Evolutionary conservation across 2,113 vertebrate species (phyloP).

Genomic region (Oreochromis aureus): DNA sequence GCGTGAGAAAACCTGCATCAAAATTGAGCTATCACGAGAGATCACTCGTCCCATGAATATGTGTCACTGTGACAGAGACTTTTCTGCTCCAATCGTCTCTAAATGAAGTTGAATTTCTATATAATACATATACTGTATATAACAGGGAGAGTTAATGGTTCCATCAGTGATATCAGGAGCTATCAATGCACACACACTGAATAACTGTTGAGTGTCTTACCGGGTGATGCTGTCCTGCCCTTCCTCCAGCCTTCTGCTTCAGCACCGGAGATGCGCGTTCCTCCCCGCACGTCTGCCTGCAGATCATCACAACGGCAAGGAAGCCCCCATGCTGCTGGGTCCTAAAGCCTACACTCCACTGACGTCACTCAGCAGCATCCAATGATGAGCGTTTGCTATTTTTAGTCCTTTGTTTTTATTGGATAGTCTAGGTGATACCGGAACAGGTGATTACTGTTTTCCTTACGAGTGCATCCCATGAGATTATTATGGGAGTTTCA

Average conservation of each 20-base stretch:
- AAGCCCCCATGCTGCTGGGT: background rate
- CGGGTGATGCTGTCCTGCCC: background rate
- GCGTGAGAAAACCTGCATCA: background rate
- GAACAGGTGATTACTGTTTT: background rate
- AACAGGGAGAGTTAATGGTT: background rate
- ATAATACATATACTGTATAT: background rate
- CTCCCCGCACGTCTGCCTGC: constrained; percentile 15
- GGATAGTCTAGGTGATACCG: background rate
- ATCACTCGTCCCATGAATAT: background rate
- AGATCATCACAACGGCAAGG: background rate
- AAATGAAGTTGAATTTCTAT: fast-evolving
- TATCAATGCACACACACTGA: background rate
- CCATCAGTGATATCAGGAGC: background rate
- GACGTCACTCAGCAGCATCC: background rate
- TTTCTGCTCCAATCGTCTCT: background rate
- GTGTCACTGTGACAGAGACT: background rate
- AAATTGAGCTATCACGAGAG: background rate
- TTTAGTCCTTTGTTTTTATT: background rate
- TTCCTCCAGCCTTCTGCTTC: constrained; percentile 5
- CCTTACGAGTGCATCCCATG: background rate
- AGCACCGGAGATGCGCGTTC: constrained; percentile 4
- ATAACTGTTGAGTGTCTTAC: constrained; percentile 17
- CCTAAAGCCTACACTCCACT: background rate
- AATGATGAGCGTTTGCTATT: background rate
- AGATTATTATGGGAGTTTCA: background rate